Base-by-base conservation (phyloP, 2,888 invertebrate genomes). In the Lordiphosa andalusiaca region DNA sequence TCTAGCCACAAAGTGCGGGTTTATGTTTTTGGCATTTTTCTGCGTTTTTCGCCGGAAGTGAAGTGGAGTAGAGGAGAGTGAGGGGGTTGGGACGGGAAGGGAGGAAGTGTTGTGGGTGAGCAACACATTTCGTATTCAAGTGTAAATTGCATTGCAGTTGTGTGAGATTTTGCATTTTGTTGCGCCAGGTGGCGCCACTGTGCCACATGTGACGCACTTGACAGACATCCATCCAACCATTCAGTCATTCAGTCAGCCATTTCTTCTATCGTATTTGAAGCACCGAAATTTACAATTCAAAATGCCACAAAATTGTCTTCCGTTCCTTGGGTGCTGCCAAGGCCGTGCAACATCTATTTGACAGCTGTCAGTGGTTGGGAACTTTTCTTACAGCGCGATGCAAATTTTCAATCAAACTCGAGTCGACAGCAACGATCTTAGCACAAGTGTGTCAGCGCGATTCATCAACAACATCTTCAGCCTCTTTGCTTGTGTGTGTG, bases 111-210 rank as follows among this genome's bases (percentile, higher is more conserved):
- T 44, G 39, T 38, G 23, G 16, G 38, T 30, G 21, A 10, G 37
- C 23, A 35, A 67, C 55, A 46, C 71, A 80, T 71, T 83, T 83
- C 72, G 67, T 72, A 78, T 78, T 78, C 78, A 78, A 78, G 78
- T 78, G 85, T 75, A 78, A 78, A 78, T 78, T 84, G 85, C 85
- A 83, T 74, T 69, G 85, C 85, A 78, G 75, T 75, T 65, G 57
- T 59, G 59, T 55, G 56, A 82, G 75, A 78, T 82, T 77, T 73
- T 62, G 78, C 74, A 84, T 82, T 82, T 84, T 84, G 76, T 82
- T 70, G 78, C 53, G 68, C 71, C 74, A 77, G 83, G 75, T 82
- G 83, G 47, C 54, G 64, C 61, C 62, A 53, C 52, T 30, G 13
- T 51, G 67, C 52, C 84, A 68, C 53, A 68, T 71, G 78, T 73